Percentiles rank a stretch among this genome's conserved stretches.
phyloP scores from a whole-genome alignment of 2,888 invertebrate species.

The Eudasyphora cyanicolor region DNA sequence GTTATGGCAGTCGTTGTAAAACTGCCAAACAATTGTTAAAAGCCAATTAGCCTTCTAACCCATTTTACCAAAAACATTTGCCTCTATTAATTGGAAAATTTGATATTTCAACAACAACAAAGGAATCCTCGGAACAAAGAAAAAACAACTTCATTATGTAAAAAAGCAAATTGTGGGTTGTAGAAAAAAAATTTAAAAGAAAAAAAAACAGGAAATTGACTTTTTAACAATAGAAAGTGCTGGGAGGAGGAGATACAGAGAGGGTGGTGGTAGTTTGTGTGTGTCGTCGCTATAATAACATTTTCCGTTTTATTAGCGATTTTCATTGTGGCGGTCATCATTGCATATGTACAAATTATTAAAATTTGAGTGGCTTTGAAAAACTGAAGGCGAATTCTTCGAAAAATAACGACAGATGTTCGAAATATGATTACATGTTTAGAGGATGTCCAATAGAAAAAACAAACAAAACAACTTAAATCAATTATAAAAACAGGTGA shows the following conservation, averaged over 20 bases:
- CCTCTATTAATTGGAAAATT: constrained; percentile 64
- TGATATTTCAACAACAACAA: constrained; percentile 36
- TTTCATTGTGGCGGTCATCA: constrained; percentile 54
- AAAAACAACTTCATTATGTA: constrained; percentile 36
- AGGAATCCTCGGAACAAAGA: not conserved
- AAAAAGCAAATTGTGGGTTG: constrained; percentile 47
- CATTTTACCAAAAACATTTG: constrained; percentile 7
- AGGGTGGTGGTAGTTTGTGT: not conserved
- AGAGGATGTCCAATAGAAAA: not conserved
- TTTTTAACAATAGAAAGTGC: constrained; percentile 30
- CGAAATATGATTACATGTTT: constrained; percentile 55
- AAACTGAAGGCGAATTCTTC: not conserved
- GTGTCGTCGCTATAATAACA: too few species aligned
- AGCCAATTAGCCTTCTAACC: constrained; percentile 52
- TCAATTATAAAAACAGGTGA: constrained; percentile 55
- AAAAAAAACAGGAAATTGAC: constrained; percentile 37
- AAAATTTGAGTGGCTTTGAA: constrained; percentile 58
- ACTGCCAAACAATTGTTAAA: constrained; percentile 45
- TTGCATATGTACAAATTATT: constrained; percentile 49
- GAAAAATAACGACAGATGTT: constrained; percentile 57
- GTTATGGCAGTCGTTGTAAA: not conserved
- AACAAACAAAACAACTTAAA: constrained; percentile 46
- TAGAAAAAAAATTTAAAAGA: constrained; percentile 48
- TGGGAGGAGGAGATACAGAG: constrained; percentile 35
- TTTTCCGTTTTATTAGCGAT: constrained; percentile 2